A percentile compares a stretch with the other conserved stretches of the same genome.
These are phyloP conservation scores for Pollenia amentaria DNA, from an alignment of 2,888 invertebrate genomes.

Conservation along the genomic window DNA sequence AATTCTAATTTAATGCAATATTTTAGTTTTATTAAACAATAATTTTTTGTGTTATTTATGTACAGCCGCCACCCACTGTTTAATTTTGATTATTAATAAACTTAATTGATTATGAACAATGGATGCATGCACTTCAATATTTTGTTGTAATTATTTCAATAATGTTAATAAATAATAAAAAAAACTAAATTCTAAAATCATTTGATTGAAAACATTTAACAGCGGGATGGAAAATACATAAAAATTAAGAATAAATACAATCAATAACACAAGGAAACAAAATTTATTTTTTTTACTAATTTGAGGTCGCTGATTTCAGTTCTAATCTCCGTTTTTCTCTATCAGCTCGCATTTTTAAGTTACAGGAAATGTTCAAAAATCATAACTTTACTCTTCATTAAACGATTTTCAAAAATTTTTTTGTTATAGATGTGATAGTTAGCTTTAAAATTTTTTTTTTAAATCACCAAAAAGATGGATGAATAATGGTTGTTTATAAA, in stretches of 20 bases:
- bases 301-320: too few species aligned
- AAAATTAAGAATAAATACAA: neutral
- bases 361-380: too few species aligned
- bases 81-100: conserved; percentile 55
- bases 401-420: too few species aligned
- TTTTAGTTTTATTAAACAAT: neutral
- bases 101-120: conserved; percentile 53
- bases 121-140: conserved; percentile 36
- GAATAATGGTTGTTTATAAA: too few species aligned
- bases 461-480: too few species aligned
- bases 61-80: conserved; percentile 42
- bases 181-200: conserved; percentile 26
- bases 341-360: too few species aligned
- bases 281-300: too few species aligned
- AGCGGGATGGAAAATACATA: conserved; percentile 49
- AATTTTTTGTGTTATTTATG: neutral
- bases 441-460: too few species aligned
- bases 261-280: conserved; percentile 4
- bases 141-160: conserved; percentile 47
- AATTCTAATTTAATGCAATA: too few species aligned
- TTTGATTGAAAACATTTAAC: conserved; percentile 59
- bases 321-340: too few species aligned
- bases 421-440: too few species aligned
- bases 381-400: too few species aligned
- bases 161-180: conserved; percentile 21